Conservation (phyloP, 2,113 vertebrate genomes). For the Amblyopsis rosae region DNA sequence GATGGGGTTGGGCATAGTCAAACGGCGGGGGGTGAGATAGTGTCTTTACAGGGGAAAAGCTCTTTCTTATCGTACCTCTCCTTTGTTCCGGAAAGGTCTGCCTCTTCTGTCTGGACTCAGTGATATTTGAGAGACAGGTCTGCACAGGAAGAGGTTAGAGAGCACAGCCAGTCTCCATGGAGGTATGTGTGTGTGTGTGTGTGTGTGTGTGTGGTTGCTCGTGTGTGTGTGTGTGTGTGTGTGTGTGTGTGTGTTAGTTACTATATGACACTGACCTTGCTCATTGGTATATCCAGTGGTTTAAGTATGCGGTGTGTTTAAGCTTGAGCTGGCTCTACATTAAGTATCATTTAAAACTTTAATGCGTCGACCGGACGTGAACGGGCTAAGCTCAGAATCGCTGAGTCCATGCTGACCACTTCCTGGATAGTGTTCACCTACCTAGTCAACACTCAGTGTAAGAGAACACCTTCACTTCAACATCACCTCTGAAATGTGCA, state of each 20-base stretch:
- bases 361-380: conserved; percentile 12
- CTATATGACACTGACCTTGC: not conserved
- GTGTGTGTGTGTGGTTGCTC: too few species aligned
- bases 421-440: conserved; percentile 45
- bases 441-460: conserved; percentile 46
- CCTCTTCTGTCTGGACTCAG: conserved; percentile 58
- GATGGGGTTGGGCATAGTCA: not conserved
- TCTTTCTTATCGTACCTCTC: conserved; percentile 53
- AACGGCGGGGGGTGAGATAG: conserved; percentile 39
- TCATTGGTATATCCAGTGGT: not conserved
- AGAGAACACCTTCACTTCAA: conserved; percentile 55
- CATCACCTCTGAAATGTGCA: conserved; percentile 59
- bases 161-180: conserved; percentile 38
- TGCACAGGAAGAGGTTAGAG: conserved; percentile 52
- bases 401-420: conserved; percentile 62
- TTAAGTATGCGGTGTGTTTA: not conserved
- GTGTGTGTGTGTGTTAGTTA: conserved; percentile 16
- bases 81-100: conserved; percentile 72
- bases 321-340: too few species aligned
- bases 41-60: conserved; percentile 34
- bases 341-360: too few species aligned
- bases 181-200: conserved; percentile 36
- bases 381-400: conserved; percentile 29
- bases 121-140: conserved; percentile 67
- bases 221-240: conserved; percentile 30